Percentiles rank a stretch among this genome's conserved stretches.
These are phyloP conservation scores for Encarsia formosa DNA, from an alignment of 2,888 invertebrate species.

Conservation along the genomic window DNA sequence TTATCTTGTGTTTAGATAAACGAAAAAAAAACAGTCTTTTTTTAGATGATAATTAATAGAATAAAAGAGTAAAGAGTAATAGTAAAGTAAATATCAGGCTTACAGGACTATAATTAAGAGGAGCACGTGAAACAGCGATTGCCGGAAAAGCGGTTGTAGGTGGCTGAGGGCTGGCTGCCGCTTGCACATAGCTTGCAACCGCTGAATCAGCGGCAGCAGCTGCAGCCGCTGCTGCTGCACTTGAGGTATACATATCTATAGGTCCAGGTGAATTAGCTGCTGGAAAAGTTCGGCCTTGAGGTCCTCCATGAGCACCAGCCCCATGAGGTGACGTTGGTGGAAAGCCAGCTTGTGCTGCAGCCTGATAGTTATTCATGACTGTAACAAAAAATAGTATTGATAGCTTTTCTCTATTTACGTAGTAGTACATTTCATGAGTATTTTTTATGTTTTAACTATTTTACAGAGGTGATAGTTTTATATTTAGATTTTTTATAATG, in stretches of 20 bases:
- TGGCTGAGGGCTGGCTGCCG: slow-evolving; percentile 91
- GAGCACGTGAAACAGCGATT: slow-evolving; percentile 89
- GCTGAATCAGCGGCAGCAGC: slow-evolving; percentile 63
- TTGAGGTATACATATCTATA: slow-evolving; percentile 91
- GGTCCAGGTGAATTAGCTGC: slow-evolving; percentile 90
- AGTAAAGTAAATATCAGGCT: no score
- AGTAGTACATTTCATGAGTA: no score
- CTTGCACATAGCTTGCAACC: slow-evolving; percentile 88
- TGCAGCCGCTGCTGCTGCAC: slow-evolving; percentile 61
- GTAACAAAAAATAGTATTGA: no score
- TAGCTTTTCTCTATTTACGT: no score
- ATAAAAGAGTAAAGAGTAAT: no score
- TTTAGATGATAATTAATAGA: no score
- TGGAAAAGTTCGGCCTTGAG: slow-evolving; percentile 74
- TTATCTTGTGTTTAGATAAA: background rate
- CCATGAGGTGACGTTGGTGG: slow-evolving; percentile 81
- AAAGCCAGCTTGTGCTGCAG: slow-evolving; percentile 70
- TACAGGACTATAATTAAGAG: slow-evolving; percentile 90
- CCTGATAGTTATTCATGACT: slow-evolving; percentile 97
- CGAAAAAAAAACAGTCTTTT: no score
- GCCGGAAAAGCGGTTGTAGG: slow-evolving; percentile 82
- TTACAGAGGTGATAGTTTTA: background rate
- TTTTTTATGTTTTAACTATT: background rate
- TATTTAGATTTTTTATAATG: no score
- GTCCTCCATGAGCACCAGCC: slow-evolving; percentile 55